Conservation (phyloP, 2,888 invertebrate species). For the Boloria euphrosyne region DNA sequence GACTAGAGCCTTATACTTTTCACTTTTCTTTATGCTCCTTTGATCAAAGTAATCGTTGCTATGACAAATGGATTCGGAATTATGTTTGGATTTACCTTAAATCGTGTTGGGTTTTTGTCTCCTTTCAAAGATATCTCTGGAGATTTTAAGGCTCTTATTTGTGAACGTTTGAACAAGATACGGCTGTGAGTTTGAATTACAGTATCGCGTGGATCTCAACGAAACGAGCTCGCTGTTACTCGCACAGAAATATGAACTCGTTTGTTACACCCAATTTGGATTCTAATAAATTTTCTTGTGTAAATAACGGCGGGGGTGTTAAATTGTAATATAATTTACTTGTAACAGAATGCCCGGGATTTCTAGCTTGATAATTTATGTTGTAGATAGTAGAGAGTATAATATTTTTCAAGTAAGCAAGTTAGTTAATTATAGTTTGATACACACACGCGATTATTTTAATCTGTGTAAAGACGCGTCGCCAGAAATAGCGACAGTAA, state of each 20-base stretch:
- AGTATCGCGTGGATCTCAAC: slow-evolving; percentile 26
- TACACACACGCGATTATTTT: slow-evolving; percentile 27
- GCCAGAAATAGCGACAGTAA: slow-evolving; percentile 41
- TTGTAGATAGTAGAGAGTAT: neutral
- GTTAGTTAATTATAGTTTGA: slow-evolving; percentile 30
- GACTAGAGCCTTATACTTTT: slow-evolving; percentile 24
- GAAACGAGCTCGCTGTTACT: slow-evolving; percentile 19
- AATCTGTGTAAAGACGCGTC: slow-evolving; percentile 31
- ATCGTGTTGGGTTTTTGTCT: slow-evolving; percentile 23
- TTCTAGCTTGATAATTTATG: neutral
- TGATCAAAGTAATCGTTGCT: slow-evolving; percentile 29
- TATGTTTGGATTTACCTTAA: slow-evolving; percentile 26
- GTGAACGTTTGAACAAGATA: slow-evolving; percentile 23
- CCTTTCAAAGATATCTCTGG: slow-evolving; percentile 29
- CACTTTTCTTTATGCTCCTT: slow-evolving; percentile 22
- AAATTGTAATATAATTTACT: slow-evolving; percentile 18
- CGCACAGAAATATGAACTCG: slow-evolving; percentile 37
- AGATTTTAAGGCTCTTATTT: slow-evolving; percentile 28
- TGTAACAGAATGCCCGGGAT: neutral
- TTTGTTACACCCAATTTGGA: slow-evolving; percentile 35
- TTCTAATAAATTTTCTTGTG: slow-evolving; percentile 35
- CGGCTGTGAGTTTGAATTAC: slow-evolving; percentile 23
- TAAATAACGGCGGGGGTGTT: slow-evolving; percentile 25
- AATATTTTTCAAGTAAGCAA: no score
- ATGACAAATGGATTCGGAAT: slow-evolving; percentile 33